These are phyloP conservation scores for Diorhabda elongata DNA, from an alignment of 1,140 invertebrate genomes.

Conservation along the genomic window DNA sequence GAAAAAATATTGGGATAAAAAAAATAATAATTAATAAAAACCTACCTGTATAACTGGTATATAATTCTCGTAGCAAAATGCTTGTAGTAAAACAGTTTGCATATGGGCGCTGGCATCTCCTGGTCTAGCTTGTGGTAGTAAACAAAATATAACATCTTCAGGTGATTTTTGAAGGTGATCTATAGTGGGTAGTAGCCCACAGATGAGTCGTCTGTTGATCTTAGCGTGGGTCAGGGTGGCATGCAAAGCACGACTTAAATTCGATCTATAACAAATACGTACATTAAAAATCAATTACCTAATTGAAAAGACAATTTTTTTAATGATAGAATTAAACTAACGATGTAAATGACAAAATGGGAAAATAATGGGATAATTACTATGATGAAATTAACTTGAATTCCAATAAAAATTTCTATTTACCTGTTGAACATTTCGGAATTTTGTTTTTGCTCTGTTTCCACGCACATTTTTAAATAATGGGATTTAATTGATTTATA, in stretches of 20 bases:
- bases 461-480: slow-evolving; percentile 33
- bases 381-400: too few relatives aligned
- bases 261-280: slow-evolving; percentile 33
- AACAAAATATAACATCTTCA: slow-evolving; percentile 59
- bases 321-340: neutral
- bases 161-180: slow-evolving; percentile 56
- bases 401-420: neutral
- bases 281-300: neutral
- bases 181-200: slow-evolving; percentile 58
- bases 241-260: slow-evolving; percentile 53
- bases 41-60: slow-evolving; percentile 64
- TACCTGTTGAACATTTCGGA: slow-evolving; percentile 43
- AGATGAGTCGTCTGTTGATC: slow-evolving; percentile 56
- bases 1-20: too few relatives aligned
- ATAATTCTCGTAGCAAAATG: slow-evolving; percentile 65
- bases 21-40: slow-evolving; percentile 4
- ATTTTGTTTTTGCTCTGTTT: slow-evolving; percentile 30
- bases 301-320: neutral
- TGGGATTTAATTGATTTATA: slow-evolving; percentile 15
- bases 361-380: too few relatives aligned
- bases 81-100: slow-evolving; percentile 64
- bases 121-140: slow-evolving; percentile 56
- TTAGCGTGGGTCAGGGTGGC: slow-evolving; percentile 56
- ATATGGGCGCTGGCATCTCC: slow-evolving; percentile 64
- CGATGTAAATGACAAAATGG: too few relatives aligned